Conservation (phyloP, 1,140 invertebrate genomes). For the Himalopsyche phryganea region DNA sequence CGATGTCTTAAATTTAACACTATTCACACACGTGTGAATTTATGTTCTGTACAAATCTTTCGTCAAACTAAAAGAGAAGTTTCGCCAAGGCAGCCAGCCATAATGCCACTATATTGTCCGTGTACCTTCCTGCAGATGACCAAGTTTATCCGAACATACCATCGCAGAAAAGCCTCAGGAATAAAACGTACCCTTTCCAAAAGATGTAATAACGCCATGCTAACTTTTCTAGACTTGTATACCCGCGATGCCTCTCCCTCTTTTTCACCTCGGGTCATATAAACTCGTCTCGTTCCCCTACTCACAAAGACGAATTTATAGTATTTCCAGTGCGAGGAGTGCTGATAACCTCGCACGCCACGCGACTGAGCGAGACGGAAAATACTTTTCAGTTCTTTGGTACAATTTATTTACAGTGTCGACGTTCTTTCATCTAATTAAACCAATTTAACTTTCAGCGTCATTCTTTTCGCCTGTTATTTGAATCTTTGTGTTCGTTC, state of each 20-base stretch:
- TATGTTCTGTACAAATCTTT: no score
- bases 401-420: constrained; percentile 36
- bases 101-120: no score
- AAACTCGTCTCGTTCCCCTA: constrained; percentile 9
- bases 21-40: no score
- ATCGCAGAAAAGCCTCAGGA: no score
- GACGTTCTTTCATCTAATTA: constrained; percentile 35
- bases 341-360: neutral
- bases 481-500: constrained; percentile 13
- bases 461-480: constrained; percentile 23
- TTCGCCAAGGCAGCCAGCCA: no score
- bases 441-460: constrained; percentile 34
- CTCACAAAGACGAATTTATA: constrained; percentile 21
- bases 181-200: no score
- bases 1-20: no score
- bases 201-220: constrained; percentile 2
- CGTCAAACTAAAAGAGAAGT: no score
- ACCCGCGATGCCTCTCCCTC: constrained; percentile 7
- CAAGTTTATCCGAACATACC: no score
- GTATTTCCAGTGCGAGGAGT: constrained; percentile 11
- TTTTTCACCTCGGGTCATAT: neutral
- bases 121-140: no score
- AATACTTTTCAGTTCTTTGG: constrained; percentile 16
- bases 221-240: constrained; percentile 13
- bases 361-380: neutral